Evolutionary conservation across 2,113 vertebrate genomes (phyloP).

Genomic region (Sinocyclocheilus anshuiensis): DNA sequence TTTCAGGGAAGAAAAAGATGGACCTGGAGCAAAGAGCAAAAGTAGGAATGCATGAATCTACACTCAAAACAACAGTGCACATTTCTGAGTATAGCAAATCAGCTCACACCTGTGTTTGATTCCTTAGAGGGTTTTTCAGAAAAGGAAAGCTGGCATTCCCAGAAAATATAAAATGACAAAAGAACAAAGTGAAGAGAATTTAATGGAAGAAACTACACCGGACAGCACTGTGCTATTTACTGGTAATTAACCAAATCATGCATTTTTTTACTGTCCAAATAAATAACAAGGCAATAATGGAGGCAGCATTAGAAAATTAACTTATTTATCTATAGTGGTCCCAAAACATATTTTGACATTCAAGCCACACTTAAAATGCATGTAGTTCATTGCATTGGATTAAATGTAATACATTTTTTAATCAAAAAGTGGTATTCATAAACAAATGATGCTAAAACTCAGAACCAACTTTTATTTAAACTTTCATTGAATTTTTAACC

Average conservation of each 20-base stretch:
- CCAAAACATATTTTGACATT: neutral
- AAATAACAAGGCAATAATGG: neutral
- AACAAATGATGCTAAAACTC: neutral
- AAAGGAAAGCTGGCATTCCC: slow-evolving; percentile 34
- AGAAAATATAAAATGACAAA: slow-evolving; percentile 14
- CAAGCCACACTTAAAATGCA: neutral
- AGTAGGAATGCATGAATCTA: slow-evolving; percentile 35
- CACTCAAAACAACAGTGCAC: neutral
- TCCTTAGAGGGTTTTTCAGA: slow-evolving; percentile 19
- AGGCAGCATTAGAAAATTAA: neutral
- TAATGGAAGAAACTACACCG: slow-evolving; percentile 36
- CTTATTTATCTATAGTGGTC: neutral
- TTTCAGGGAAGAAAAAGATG: slow-evolving; percentile 58
- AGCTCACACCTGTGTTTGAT: neutral
- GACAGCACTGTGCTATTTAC: slow-evolving; percentile 49
- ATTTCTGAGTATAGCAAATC: neutral
- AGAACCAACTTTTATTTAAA: neutral
- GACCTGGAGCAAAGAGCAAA: slow-evolving; percentile 54
- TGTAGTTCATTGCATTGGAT: neutral
- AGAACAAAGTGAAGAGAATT: neutral
- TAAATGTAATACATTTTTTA: too few relatives aligned
- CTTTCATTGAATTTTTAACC: neutral
- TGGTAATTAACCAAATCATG: slow-evolving; percentile 31
- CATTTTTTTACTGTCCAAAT: neutral
- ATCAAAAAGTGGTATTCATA: neutral